Conservation (phyloP, 1,140 invertebrate species). For the Drosophila arizonae region DNA sequence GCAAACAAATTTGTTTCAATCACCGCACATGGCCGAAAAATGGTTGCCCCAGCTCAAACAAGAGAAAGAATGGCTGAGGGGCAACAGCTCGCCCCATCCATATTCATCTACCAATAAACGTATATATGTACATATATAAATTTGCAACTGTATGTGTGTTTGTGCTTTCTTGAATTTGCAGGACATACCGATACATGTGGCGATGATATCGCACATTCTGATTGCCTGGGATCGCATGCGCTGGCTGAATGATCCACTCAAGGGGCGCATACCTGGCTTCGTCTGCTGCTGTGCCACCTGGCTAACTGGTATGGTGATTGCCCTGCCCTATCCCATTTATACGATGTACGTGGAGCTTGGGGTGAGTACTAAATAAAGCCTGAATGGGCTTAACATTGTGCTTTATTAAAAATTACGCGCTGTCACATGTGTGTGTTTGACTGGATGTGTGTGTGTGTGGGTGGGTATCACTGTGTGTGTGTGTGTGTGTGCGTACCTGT, state of each 20-base stretch:
- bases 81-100: constrained; percentile 21
- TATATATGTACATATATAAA: too few species aligned
- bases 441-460: neutral
- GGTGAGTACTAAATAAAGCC: constrained; percentile 82
- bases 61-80: neutral
- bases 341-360: constrained; percentile 88
- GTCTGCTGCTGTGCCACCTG: constrained; percentile 88
- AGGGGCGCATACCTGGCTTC: constrained; percentile 86
- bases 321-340: constrained; percentile 89
- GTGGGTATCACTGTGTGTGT: neutral
- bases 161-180: constrained; percentile 68
- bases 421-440: neutral
- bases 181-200: constrained; percentile 88
- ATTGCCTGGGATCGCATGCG: constrained; percentile 88
- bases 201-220: constrained; percentile 88
- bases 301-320: constrained; percentile 88
- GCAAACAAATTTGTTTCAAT: constrained; percentile 63
- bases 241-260: constrained; percentile 86
- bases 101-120: neutral
- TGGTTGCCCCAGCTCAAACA: constrained; percentile 37
- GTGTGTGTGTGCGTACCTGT: neutral
- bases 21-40: constrained; percentile 56
- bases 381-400: constrained; percentile 15
- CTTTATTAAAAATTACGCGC: constrained; percentile 62
- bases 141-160: too few species aligned